phyloP scores from a whole-genome alignment of 2,797 vertebrate genomes.

The Craterocephalus amniculus region DNA sequence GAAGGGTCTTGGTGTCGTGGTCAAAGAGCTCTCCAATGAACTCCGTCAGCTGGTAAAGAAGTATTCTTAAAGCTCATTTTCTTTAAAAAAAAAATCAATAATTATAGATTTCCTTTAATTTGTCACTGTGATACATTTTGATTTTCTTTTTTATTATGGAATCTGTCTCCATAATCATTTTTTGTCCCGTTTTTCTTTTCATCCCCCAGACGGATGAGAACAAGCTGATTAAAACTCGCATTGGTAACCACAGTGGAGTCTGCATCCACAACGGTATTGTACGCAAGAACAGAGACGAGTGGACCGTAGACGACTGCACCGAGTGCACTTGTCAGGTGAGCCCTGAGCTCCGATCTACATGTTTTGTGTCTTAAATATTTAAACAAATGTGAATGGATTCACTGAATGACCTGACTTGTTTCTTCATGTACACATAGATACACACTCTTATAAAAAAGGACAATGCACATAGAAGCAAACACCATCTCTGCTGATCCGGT shows the following conservation, averaged over 20 bases:
- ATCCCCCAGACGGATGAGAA: conserved; percentile 89
- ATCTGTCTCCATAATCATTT: not conserved
- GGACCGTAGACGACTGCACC: conserved; percentile 97
- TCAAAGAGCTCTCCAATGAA: conserved; percentile 90
- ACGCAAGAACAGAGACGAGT: conserved; percentile 91
- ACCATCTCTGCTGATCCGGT: conserved; percentile 56
- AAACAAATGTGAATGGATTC: conserved; percentile 3
- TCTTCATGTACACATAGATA: conserved; percentile 20
- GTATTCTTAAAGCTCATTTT: conserved; percentile 2
- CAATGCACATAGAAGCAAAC: conserved; percentile 16
- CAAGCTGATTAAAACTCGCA: conserved; percentile 81
- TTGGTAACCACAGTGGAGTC: conserved; percentile 84
- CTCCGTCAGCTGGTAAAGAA: conserved; percentile 92
- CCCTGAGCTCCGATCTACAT: conserved; percentile 3
- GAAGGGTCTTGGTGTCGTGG: conserved; percentile 90
- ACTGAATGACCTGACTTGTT: conserved; percentile 14
- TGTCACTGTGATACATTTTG: not conserved
- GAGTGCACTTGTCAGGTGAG: conserved; percentile 97
- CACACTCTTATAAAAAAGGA: conserved; percentile 5
- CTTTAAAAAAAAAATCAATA: too few relatives aligned
- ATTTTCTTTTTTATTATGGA: not conserved
- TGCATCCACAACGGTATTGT: conserved; percentile 94
- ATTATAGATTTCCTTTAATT: not conserved
- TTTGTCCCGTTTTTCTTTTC: not conserved
- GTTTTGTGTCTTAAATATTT: conserved; percentile 10